phyloP scores from a whole-genome alignment of 2,888 invertebrate genomes.

The Thyatira batis region DNA sequence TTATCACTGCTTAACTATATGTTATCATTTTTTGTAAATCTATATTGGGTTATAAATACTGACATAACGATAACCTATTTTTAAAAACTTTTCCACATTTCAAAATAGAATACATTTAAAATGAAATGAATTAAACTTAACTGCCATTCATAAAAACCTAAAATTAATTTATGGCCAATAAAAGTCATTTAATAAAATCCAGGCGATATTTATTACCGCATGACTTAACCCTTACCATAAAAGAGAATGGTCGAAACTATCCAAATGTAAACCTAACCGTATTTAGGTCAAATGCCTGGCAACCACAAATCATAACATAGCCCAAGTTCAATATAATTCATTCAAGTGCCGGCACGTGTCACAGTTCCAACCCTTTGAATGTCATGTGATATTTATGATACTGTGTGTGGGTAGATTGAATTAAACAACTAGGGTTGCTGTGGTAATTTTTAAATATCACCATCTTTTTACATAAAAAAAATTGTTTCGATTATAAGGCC shows the following conservation, averaged over 20 bases:
- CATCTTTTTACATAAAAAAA: too few species aligned
- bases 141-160: conserved; percentile 28
- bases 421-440: not conserved
- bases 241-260: conserved; percentile 27
- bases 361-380: not conserved
- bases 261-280: conserved; percentile 34
- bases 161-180: conserved; percentile 61
- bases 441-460: not conserved
- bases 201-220: conserved; percentile 44
- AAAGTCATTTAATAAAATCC: conserved; percentile 54
- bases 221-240: conserved; percentile 44
- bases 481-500: too few species aligned
- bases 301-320: conserved; percentile 52
- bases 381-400: not conserved
- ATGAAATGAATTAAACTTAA: not conserved
- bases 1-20: too few species aligned
- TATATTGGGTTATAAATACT: too few species aligned
- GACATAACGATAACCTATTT: not conserved
- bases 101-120: not conserved
- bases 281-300: conserved; percentile 48
- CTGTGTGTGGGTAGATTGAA: not conserved
- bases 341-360: conserved; percentile 31
- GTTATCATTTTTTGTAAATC: too few species aligned
- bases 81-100: not conserved
- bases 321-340: conserved; percentile 42